Conservation (phyloP, 2,113 vertebrate species). For the Semnornis frantzii region DNA sequence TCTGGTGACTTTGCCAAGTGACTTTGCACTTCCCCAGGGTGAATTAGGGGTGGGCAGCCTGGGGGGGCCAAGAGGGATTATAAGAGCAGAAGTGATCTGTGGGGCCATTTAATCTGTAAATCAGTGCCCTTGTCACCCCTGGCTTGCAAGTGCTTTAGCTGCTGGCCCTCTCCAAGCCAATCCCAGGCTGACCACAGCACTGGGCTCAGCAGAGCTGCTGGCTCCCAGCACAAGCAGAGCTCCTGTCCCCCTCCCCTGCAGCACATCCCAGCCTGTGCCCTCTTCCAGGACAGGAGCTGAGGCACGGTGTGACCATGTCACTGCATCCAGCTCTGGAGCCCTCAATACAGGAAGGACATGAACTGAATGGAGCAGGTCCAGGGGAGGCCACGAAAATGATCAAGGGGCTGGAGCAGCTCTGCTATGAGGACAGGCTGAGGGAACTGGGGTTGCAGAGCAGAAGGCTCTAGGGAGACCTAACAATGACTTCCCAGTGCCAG, state of each 20-base stretch:
- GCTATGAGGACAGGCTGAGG: too few species aligned
- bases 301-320: not conserved
- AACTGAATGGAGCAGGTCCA: too few species aligned
- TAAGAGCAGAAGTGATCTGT: not conserved
- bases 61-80: not conserved
- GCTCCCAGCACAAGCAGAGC: not conserved
- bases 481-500: too few species aligned
- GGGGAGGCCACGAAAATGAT: too few species aligned
- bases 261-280: not conserved
- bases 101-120: not conserved
- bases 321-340: too few species aligned
- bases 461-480: too few species aligned
- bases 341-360: too few species aligned
- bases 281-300: fast-evolving
- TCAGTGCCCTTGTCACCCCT: not conserved
- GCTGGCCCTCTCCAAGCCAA: not conserved
- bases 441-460: too few species aligned
- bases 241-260: not conserved
- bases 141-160: not conserved
- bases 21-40: not conserved
- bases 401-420: too few species aligned
- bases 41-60: not conserved
- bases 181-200: not conserved
- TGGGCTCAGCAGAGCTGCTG: not conserved
- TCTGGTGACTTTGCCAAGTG: not conserved